phyloP scores from a whole-genome alignment of 2,113 vertebrate species.

The Sander lucioperca region DNA sequence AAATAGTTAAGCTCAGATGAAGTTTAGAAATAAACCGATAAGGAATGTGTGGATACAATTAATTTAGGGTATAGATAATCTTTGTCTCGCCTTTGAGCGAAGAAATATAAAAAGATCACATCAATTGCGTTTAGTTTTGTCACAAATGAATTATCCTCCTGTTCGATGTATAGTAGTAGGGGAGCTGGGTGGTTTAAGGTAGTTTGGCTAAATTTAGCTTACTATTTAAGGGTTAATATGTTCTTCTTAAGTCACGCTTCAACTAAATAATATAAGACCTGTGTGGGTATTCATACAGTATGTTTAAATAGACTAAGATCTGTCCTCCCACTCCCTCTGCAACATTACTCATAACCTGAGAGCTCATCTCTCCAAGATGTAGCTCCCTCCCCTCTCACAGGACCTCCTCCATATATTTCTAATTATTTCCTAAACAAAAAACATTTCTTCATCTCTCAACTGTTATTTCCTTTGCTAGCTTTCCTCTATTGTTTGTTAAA shows the following conservation, averaged over 20 bases:
- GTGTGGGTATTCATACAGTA: slow-evolving; percentile 37
- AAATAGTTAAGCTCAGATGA: neutral
- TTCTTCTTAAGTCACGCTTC: neutral
- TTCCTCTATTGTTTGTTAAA: neutral
- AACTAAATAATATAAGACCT: slow-evolving; percentile 45
- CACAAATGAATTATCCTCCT: neutral
- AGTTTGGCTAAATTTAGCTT: neutral
- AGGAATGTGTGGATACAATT: neutral
- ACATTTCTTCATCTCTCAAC: neutral
- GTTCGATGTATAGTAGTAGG: too few relatives aligned
- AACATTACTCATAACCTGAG: slow-evolving; percentile 66
- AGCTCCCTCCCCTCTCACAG: neutral
- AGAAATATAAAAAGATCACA: neutral
- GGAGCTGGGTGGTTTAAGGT: neutral
- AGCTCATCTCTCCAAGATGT: slow-evolving; percentile 22
- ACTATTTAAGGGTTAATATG: too few relatives aligned
- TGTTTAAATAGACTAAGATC: slow-evolving; percentile 49
- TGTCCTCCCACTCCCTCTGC: slow-evolving; percentile 46
- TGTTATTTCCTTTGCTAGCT: neutral
- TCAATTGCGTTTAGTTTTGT: neutral
- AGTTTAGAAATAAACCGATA: neutral
- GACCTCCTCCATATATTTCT: slow-evolving; percentile 9
- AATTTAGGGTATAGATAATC: neutral
- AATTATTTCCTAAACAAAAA: slow-evolving; percentile 21
- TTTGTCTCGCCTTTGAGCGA: neutral